phyloP scores from a whole-genome alignment of 2,888 invertebrate species.

The Lacanobia wlatinum region DNA sequence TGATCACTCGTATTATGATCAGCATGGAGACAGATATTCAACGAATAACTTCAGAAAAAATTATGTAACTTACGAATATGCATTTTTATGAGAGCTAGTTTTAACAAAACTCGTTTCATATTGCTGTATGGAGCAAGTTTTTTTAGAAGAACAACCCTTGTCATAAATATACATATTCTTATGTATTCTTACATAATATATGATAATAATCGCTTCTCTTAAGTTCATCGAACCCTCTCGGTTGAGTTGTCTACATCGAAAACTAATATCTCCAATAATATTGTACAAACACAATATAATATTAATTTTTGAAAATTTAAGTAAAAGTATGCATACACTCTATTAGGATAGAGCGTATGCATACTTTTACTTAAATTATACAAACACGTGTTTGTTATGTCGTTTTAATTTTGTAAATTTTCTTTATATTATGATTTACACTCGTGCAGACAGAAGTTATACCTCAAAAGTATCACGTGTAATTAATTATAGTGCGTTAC shows the following conservation, averaged over 20 bases:
- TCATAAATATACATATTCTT: constrained; percentile 13
- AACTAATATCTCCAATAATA: constrained; percentile 11
- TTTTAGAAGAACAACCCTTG: constrained; percentile 12
- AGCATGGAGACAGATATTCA: background rate
- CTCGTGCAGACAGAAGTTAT: constrained; percentile 71
- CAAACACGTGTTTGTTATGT: constrained; percentile 2
- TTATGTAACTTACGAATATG: background rate
- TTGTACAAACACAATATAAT: constrained; percentile 21
- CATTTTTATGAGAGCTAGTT: background rate
- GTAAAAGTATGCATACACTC: too few relatives aligned
- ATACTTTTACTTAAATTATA: constrained; percentile 6
- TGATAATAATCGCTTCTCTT: constrained; percentile 1
- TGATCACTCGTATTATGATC: background rate
- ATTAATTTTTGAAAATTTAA: background rate
- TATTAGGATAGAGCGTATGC: background rate
- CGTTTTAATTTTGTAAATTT: constrained; percentile 1
- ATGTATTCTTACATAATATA: constrained; percentile 13
- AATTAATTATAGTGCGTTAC: constrained; percentile 72
- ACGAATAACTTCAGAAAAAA: background rate
- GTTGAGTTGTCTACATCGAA: constrained; percentile 18
- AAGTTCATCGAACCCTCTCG: constrained; percentile 22
- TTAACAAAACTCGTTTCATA: background rate
- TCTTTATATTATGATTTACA: constrained; percentile 12
- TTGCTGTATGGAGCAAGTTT: background rate
- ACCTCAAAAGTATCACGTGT: constrained; percentile 81